phyloP scores from a whole-genome alignment of 2,113 vertebrate species.

The Eolophus roseicapilla region DNA sequence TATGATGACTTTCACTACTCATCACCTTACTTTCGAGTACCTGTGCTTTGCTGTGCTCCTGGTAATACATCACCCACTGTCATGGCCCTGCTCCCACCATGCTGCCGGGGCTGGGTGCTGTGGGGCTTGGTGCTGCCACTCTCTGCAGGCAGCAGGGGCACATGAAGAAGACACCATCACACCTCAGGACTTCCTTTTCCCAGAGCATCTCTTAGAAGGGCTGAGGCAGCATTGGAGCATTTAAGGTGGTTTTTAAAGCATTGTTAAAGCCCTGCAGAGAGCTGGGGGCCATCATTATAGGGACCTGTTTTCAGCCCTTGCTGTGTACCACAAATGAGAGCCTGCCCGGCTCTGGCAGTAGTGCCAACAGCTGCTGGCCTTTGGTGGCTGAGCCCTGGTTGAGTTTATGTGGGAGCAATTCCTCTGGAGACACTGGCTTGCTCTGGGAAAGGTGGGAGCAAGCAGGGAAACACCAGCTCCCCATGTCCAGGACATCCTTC shows the following conservation, averaged over 20 bases:
- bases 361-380: not conserved
- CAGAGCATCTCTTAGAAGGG: not conserved
- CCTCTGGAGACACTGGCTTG: not conserved
- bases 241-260: not conserved
- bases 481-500: rapidly evolving
- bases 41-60: not conserved
- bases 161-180: not conserved
- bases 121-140: not conserved
- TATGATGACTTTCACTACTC: not conserved
- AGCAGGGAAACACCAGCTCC: not conserved
- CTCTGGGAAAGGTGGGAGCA: not conserved
- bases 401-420: not conserved
- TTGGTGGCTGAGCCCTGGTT: not conserved
- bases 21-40: not conserved
- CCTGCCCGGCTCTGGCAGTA: rapidly evolving
- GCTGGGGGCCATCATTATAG: rapidly evolving
- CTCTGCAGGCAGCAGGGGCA: not conserved
- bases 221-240: not conserved
- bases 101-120: not conserved
- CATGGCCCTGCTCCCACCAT: not conserved
- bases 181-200: not conserved
- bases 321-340: not conserved
- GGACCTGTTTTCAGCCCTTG: not conserved
- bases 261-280: not conserved
- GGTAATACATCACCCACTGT: not conserved